phyloP scores from a whole-genome alignment of 2,797 vertebrate genomes.

The Sandelia bainsii region DNA sequence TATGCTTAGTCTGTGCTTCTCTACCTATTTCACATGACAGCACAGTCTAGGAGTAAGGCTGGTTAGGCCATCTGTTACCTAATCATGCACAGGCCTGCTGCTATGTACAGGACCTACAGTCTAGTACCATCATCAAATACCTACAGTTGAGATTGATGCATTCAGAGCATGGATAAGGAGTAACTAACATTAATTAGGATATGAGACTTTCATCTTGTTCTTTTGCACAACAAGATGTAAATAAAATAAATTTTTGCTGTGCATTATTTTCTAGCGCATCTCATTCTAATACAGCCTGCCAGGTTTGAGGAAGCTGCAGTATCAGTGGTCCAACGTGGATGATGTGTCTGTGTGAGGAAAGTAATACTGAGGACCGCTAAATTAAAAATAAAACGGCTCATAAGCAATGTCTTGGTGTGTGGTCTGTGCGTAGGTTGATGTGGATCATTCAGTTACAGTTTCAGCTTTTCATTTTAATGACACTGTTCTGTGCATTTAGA shows the following conservation, averaged over 20 bases:
- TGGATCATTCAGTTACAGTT: background rate
- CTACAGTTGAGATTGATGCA: slow-evolving; percentile 1
- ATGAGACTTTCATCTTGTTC: background rate
- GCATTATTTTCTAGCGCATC: background rate
- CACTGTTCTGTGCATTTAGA: background rate
- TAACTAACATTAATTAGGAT: background rate
- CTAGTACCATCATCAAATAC: background rate
- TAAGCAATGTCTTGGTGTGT: background rate
- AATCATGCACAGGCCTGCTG: slow-evolving; percentile 60
- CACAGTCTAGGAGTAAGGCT: slow-evolving; percentile 6
- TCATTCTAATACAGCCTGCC: background rate
- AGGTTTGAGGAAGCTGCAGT: background rate
- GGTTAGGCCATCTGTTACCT: slow-evolving; percentile 50
- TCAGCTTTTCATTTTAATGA: background rate
- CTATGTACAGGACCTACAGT: slow-evolving; percentile 4
- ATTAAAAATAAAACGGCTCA: background rate
- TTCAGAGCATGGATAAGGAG: background rate
- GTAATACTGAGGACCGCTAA: background rate
- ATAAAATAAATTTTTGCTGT: background rate
- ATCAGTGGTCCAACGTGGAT: background rate
- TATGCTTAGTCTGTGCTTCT: background rate
- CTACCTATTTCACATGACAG: background rate
- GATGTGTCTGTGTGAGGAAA: background rate
- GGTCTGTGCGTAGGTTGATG: background rate
- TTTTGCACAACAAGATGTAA: slow-evolving; percentile 5